A percentile compares a stretch with the other conserved stretches of the same genome.
Evolutionary conservation across 2,797 vertebrate genomes (phyloP).

Genomic region (Sebastes oblongus): DNA sequence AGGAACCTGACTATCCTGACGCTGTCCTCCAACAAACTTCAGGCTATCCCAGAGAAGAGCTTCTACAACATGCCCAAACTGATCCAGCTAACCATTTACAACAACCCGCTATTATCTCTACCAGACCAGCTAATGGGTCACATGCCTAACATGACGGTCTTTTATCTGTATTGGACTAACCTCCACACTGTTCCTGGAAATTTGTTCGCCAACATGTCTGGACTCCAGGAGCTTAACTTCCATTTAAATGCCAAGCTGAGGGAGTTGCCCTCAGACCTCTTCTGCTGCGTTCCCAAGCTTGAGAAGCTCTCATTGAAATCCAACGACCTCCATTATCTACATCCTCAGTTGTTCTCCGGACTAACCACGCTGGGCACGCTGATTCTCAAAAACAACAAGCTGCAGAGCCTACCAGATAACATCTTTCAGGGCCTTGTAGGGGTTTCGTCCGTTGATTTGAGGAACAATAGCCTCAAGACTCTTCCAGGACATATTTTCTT

Average conservation of each 20-base stretch:
- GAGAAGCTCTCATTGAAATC: constrained; percentile 79
- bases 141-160: constrained; percentile 81
- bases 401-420: constrained; percentile 75
- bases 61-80: constrained; percentile 84
- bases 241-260: constrained; percentile 80
- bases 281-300: constrained; percentile 83
- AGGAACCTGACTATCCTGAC: constrained; percentile 78
- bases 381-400: constrained; percentile 76
- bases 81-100: constrained; percentile 81
- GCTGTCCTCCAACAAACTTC: constrained; percentile 83
- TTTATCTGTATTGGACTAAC: constrained; percentile 86
- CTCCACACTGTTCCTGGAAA: constrained; percentile 86
- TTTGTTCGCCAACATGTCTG: constrained; percentile 88
- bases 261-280: constrained; percentile 80
- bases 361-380: constrained; percentile 75
- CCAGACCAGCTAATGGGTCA: constrained; percentile 87
- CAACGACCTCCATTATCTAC: constrained; percentile 80
- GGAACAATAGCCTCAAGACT: constrained; percentile 59
- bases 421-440: constrained; percentile 77
- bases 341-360: constrained; percentile 79
- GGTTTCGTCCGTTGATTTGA: constrained; percentile 74
- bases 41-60: constrained; percentile 79
- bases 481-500: constrained; percentile 74
- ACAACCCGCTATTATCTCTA: constrained; percentile 85
- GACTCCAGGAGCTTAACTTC: constrained; percentile 80